Evolutionary conservation across 2,888 invertebrate genomes (phyloP).

Genomic region (Lissonota sp.): DNA sequence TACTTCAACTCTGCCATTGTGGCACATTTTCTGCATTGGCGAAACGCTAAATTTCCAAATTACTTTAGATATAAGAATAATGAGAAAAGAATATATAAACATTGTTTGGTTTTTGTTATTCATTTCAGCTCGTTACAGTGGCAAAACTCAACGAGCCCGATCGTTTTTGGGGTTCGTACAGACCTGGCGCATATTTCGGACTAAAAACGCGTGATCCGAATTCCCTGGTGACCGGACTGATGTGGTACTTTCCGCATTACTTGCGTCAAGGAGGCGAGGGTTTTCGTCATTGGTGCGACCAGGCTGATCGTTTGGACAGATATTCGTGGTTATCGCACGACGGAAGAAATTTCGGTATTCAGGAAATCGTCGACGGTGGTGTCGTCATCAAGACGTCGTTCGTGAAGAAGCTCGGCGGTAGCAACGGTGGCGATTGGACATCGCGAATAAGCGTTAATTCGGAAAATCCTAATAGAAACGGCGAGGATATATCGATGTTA

Average conservation of each 20-base stretch:
- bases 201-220: conserved; percentile 95
- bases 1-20: not conserved
- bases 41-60: no score
- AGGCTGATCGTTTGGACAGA: conserved; percentile 91
- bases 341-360: conserved; percentile 95
- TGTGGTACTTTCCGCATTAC: conserved; percentile 96
- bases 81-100: no score
- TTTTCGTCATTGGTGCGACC: conserved; percentile 95
- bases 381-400: conserved; percentile 93
- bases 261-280: conserved; percentile 90
- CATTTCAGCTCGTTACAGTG: conserved; percentile 87
- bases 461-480: conserved; percentile 77
- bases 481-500: conserved; percentile 87
- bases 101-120: no score
- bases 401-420: conserved; percentile 92
- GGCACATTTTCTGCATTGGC: no score
- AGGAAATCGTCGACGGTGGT: conserved; percentile 93
- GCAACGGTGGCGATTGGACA: conserved; percentile 97
- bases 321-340: conserved; percentile 97
- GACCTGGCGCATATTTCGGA: conserved; percentile 95
- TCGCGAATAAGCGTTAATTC: conserved; percentile 89
- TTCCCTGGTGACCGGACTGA: conserved; percentile 96
- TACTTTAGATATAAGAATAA: no score
- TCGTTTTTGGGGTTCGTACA: conserved; percentile 97
- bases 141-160: conserved; percentile 90